A percentile compares a stretch with the other conserved stretches of the same genome.
Evolutionary conservation across 64 coral and sea anemone species (phyloP).

Genomic region (Anthopleura sola): DNA sequence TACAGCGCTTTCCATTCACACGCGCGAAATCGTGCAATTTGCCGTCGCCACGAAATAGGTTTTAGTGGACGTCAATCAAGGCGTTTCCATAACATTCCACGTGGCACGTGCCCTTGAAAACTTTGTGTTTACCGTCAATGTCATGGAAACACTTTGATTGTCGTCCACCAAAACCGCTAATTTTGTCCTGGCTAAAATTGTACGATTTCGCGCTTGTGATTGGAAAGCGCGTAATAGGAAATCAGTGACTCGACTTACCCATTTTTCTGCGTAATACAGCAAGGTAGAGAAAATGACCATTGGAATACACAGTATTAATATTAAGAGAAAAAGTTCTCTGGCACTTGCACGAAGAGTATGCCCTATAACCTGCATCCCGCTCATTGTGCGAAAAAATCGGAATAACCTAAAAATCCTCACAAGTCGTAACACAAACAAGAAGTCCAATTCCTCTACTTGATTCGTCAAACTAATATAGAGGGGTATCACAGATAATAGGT

Average conservation of each 20-base stretch:
- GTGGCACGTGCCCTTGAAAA: no score
- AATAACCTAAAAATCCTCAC: slow-evolving; percentile 96
- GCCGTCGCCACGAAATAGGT: no score
- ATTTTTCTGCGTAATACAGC: slow-evolving; percentile 83
- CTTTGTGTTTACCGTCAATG: no score
- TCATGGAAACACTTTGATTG: no score
- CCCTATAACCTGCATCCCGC: slow-evolving; percentile 98
- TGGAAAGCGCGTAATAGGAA: no score
- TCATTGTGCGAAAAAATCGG: slow-evolving; percentile 97
- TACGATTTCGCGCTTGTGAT: no score
- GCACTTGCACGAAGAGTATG: slow-evolving; percentile 93
- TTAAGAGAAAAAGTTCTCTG: slow-evolving; percentile 72
- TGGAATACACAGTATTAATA: slow-evolving; percentile 88
- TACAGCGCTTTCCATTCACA: no score
- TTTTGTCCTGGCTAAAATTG: no score
- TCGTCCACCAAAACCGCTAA: no score
- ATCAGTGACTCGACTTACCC: background rate
- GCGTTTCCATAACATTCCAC: no score
- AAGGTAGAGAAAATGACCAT: slow-evolving; percentile 99
- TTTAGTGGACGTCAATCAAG: no score
- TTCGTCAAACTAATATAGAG: slow-evolving; percentile 65
- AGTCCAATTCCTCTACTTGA: slow-evolving; percentile 15
- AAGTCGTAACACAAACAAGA: slow-evolving; percentile 84
- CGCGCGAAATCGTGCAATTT: no score
- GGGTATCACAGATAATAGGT: slow-evolving; percentile 85